These are phyloP conservation scores for Drosophila takahashii DNA, from an alignment of 1,140 invertebrate species.

Conservation along the genomic window DNA sequence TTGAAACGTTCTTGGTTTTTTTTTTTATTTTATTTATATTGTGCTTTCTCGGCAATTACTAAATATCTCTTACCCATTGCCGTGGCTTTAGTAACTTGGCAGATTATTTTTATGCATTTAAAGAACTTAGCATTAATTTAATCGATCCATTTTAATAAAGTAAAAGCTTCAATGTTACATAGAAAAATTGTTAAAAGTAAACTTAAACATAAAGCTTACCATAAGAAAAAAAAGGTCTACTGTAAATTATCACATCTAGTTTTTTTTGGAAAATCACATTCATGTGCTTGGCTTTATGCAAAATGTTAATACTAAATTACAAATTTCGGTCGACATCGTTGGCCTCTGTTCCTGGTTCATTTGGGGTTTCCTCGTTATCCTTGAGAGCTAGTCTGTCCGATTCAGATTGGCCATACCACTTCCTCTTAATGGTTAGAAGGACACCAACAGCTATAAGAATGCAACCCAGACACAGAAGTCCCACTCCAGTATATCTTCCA, in stretches of 20 bases:
- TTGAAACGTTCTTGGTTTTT: neutral
- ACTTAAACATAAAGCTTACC: neutral
- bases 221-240: neutral
- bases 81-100: too few species aligned
- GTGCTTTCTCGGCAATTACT: too few species aligned
- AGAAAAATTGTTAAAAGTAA: too few species aligned
- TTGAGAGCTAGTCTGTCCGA: slow-evolving; percentile 50
- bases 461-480: slow-evolving; percentile 56
- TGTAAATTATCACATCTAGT: slow-evolving; percentile 17
- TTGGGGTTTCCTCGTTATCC: slow-evolving; percentile 18
- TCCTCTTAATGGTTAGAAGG: slow-evolving; percentile 54
- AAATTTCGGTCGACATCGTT: neutral
- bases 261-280: slow-evolving; percentile 6
- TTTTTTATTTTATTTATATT: neutral
- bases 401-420: slow-evolving; percentile 63
- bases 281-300: neutral
- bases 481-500: slow-evolving; percentile 65
- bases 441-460: slow-evolving; percentile 53
- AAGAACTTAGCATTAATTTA: too few species aligned
- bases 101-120: too few species aligned
- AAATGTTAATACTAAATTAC: neutral
- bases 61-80: too few species aligned
- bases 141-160: too few species aligned
- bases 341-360: neutral
- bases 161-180: too few species aligned